Base-by-base conservation (phyloP, 2,797 vertebrate species). In the Sciaenops ocellatus region DNA sequence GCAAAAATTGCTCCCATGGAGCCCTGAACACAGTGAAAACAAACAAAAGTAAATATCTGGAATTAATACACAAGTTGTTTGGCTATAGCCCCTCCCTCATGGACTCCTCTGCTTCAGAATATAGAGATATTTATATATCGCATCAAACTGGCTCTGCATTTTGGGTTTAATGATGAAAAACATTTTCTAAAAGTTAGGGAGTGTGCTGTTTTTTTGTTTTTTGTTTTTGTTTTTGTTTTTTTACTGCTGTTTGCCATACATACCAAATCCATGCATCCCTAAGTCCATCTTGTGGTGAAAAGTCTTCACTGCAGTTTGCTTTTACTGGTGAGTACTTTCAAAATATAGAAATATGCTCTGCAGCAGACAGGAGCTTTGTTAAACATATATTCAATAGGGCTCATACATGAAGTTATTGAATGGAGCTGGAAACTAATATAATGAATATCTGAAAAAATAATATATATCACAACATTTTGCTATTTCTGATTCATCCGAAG, bases 211-310 rank as follows among this genome's bases (percentile, higher is more conserved):
- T 50, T 62, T 44, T 38, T 67, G 13, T 41, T 50, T 8, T 2
- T 8, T 38, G 2, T 38, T 9, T 8, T 34, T 34, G 1, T 30
- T 30, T 30, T 30, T 6, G 2, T 38, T 38, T 38, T 38, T 38
- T 38, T 38, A 38, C 34, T 51, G 24, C 52, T 69, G n/a, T 69
- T 83, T 77, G 41, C 64, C 56, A 44, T 77, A 64, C 54, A n/a
- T 78, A 55, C 26, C 8, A 73, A 73, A 87, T 78, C 56, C 66
- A 76, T 76, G 88, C 61, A 80, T 78, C 83, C 88, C 77, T 84
- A 80, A 91, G 93, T 93, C 95, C 95, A 93, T 95, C 94, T 95
- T 88, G 93, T 95, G 95, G 95, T 79, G 84, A 81, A 83, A 82
- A 24, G 3, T 72, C 61, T 66, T 77, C 73, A 95, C 87, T 95